Percentiles rank a stretch among this genome's conserved stretches.
Conservation (phyloP, 2,888 invertebrate genomes). For the Polyommatus icarus region DNA sequence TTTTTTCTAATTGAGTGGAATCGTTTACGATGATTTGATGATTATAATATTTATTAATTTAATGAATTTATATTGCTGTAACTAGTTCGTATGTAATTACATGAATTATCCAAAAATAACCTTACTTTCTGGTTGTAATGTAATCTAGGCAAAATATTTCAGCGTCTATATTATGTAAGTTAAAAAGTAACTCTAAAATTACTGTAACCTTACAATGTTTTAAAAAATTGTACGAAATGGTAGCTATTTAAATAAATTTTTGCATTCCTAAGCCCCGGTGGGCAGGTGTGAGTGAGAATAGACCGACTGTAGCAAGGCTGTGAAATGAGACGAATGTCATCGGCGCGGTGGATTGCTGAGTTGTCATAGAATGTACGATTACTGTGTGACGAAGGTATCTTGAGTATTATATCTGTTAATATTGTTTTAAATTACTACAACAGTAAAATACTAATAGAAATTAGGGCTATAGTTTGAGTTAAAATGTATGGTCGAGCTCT, state of each 20-base stretch:
- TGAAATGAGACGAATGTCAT: slow-evolving; percentile 66
- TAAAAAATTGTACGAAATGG: slow-evolving; percentile 40
- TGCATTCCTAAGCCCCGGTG: slow-evolving; percentile 67
- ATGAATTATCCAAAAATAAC: slow-evolving; percentile 20
- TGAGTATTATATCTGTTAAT: neutral
- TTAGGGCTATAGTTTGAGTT: slow-evolving; percentile 45
- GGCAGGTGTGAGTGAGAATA: slow-evolving; percentile 68
- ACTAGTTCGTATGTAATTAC: slow-evolving; percentile 36
- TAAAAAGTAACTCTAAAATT: slow-evolving; percentile 31
- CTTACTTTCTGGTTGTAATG: slow-evolving; percentile 24
- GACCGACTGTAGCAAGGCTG: slow-evolving; percentile 77
- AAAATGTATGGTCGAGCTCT: slow-evolving; percentile 35
- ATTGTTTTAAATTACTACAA: neutral
- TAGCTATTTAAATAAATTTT: slow-evolving; percentile 53
- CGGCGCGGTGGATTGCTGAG: slow-evolving; percentile 9
- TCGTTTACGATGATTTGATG: slow-evolving; percentile 32
- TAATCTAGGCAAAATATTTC: slow-evolving; percentile 18
- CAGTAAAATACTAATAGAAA: neutral
- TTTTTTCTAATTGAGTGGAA: slow-evolving; percentile 6
- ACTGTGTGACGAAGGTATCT: neutral
- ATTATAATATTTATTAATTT: slow-evolving; percentile 37
- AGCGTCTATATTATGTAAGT: slow-evolving; percentile 29
- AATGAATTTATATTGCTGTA: slow-evolving; percentile 34
- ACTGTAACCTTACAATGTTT: slow-evolving; percentile 35
- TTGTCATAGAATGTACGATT: slow-evolving; percentile 15